Evolutionary conservation across 1,140 invertebrate species (phyloP).

Genomic region (Ylistrum balloti): DNA sequence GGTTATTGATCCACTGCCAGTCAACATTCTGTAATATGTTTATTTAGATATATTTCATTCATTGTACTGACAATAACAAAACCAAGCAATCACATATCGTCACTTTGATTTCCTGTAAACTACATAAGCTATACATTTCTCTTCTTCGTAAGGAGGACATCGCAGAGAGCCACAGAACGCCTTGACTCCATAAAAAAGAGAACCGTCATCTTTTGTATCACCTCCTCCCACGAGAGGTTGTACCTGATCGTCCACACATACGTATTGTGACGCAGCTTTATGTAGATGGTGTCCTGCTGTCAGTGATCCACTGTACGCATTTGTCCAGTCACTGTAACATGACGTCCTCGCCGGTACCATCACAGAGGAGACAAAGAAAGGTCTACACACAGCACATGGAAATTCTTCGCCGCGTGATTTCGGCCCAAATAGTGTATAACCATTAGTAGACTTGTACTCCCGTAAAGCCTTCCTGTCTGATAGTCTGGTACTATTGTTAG

Average conservation of each 20-base stretch:
- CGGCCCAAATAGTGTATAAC: background rate
- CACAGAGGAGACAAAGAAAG: conserved; percentile 44
- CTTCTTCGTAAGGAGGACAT: conserved; percentile 63
- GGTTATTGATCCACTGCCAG: too few species aligned
- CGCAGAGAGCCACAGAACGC: conserved; percentile 61
- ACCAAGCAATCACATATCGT: too few species aligned
- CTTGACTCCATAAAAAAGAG: conserved; percentile 58
- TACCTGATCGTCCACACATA: conserved; percentile 64
- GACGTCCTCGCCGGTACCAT: conserved; percentile 64
- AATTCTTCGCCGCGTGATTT: conserved; percentile 54
- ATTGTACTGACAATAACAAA: too few species aligned
- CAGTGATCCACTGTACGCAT: conserved; percentile 65
- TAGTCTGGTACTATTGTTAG: background rate
- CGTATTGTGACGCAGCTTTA: conserved; percentile 43
- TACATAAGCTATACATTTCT: conserved; percentile 60
- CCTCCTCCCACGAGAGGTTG: conserved; percentile 57
- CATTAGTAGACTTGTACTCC: conserved; percentile 59
- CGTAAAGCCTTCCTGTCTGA: conserved; percentile 37
- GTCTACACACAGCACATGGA: conserved; percentile 64
- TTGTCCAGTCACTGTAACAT: conserved; percentile 61
- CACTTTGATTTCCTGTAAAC: conserved; percentile 69
- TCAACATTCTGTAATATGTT: too few species aligned
- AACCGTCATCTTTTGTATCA: conserved; percentile 53
- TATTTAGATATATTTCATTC: too few species aligned
- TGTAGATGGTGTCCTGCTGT: conserved; percentile 48